Conservation (phyloP, 2,113 vertebrate species). For the Rhinolophus ferrumequinum region DNA sequence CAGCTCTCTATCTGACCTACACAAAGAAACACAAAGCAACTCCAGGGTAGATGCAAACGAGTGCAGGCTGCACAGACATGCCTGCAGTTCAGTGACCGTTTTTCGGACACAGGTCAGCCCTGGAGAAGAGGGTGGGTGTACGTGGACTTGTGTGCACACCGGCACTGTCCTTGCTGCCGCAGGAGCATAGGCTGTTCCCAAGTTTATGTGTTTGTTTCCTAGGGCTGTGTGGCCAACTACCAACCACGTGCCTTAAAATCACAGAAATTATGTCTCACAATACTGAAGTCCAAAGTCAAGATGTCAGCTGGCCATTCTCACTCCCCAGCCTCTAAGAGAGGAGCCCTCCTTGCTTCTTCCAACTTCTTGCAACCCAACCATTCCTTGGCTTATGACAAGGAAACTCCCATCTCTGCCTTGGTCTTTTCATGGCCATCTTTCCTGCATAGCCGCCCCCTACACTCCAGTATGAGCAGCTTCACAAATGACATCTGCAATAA, state of each 20-base stretch:
- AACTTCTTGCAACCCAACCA: rapidly evolving
- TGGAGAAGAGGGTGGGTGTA: not conserved
- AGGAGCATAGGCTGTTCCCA: rapidly evolving
- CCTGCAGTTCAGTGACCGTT: not conserved
- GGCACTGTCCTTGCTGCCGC: rapidly evolving
- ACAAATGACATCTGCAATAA: not conserved
- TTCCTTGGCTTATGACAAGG: not conserved
- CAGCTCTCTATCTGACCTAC: not conserved
- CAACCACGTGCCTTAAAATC: not conserved
- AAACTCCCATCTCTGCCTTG: not conserved
- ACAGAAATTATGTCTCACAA: not conserved
- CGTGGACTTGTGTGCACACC: not conserved
- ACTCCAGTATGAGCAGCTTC: not conserved
- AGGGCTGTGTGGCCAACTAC: not conserved
- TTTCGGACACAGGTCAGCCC: constrained; percentile 32
- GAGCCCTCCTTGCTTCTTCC: not conserved
- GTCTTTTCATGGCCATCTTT: not conserved
- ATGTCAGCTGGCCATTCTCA: not conserved
- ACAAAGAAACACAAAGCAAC: not conserved
- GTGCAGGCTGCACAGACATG: not conserved
- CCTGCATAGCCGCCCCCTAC: too few species aligned
- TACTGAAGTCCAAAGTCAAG: not conserved
- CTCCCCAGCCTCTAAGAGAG: not conserved
- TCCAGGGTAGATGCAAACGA: not conserved
- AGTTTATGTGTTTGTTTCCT: not conserved